Conservation (phyloP, 2,797 vertebrate species). For the Numenius phaeopus region DNA sequence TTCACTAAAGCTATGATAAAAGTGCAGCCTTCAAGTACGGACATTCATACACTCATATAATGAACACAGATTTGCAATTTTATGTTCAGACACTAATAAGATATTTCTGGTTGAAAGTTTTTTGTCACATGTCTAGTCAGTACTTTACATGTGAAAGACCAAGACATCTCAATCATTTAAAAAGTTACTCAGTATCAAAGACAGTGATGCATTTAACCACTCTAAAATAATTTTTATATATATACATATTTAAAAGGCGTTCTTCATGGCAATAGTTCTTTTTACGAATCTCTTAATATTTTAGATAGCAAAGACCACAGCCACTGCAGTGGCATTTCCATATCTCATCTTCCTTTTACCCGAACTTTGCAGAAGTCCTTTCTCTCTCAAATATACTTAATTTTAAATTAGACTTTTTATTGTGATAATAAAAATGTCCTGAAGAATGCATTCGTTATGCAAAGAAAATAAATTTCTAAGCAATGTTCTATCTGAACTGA, state of each 20-base stretch:
- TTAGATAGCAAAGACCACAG: background rate
- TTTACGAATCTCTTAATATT: conserved; percentile 13
- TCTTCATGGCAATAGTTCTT: background rate
- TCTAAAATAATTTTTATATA: background rate
- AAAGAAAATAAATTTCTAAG: conserved; percentile 43
- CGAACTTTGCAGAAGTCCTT: background rate
- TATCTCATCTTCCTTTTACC: conserved; percentile 21
- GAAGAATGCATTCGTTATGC: conserved; percentile 11
- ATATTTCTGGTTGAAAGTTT: conserved; percentile 16
- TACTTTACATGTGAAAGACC: conserved; percentile 9
- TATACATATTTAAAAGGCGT: background rate
- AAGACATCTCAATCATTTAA: conserved; percentile 17
- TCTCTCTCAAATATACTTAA: background rate
- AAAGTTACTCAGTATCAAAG: conserved; percentile 10
- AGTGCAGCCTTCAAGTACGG: background rate
- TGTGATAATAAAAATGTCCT: background rate
- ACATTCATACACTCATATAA: background rate
- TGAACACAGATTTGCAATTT: background rate
- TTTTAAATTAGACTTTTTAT: conserved; percentile 40
- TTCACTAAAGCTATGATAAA: conserved; percentile 8
- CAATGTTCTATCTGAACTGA: conserved; percentile 12
- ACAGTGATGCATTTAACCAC: background rate
- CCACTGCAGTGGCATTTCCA: background rate
- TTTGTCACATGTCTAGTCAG: background rate
- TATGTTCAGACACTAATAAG: background rate